Conservation (phyloP, 2,113 vertebrate genomes). For the Triplophysa rosa region DNA sequence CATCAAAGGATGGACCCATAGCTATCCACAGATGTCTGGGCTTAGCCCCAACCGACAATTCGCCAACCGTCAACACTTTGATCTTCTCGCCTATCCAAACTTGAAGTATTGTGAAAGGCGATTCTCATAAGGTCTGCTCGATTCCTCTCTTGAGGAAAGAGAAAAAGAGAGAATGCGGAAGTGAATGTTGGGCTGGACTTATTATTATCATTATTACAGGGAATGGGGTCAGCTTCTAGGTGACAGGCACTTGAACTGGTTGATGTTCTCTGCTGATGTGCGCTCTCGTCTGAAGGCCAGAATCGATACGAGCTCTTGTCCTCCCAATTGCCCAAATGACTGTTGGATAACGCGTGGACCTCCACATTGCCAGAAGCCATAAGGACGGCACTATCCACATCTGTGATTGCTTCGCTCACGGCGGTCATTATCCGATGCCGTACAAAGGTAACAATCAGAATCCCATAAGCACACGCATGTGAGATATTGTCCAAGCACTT, state of each 20-base stretch:
- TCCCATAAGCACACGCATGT: background rate
- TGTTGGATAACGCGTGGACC: conserved; percentile 1
- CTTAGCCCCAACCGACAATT: no score
- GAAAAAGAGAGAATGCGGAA: background rate
- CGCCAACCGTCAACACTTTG: background rate
- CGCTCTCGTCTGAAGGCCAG: conserved; percentile 20
- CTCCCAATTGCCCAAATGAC: conserved; percentile 19
- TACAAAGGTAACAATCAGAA: conserved; percentile 18
- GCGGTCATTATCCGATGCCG: background rate
- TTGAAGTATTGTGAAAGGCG: background rate
- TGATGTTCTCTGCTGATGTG: conserved; percentile 10
- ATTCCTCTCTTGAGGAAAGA: background rate
- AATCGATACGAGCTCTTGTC: conserved; percentile 20
- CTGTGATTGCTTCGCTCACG: background rate
- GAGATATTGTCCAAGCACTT: background rate
- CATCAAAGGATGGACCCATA: no score
- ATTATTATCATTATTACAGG: conserved; percentile 12
- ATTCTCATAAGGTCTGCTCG: no score
- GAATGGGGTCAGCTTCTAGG: conserved; percentile 18
- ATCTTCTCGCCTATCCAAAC: background rate
- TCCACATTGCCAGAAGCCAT: background rate
- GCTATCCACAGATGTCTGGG: no score
- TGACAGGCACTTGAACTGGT: conserved; percentile 4
- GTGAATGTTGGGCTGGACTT: background rate
- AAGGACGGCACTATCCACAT: background rate